These are phyloP conservation scores for Chrysolophus pictus DNA, from an alignment of 2,797 vertebrate genomes.

Conservation along the genomic window DNA sequence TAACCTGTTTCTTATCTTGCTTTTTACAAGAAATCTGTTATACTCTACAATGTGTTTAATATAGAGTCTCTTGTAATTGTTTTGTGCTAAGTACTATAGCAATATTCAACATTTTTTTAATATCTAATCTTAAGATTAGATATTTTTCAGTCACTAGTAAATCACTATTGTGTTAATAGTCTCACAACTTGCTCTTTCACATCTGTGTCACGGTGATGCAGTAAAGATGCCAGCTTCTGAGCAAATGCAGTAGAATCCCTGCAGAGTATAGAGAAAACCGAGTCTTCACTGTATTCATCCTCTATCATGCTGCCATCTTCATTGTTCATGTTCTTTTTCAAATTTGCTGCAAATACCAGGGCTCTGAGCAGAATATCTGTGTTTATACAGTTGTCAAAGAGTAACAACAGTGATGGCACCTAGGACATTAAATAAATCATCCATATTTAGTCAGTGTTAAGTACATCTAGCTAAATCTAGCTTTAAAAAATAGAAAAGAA, in stretches of 20 bases:
- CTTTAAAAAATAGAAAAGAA: background rate
- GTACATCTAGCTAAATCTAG: background rate
- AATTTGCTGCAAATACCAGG: slow-evolving; percentile 87
- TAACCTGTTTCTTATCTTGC: background rate
- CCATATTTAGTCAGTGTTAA: background rate
- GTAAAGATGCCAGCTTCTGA: slow-evolving; percentile 84
- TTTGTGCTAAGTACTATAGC: background rate
- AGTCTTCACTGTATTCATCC: slow-evolving; percentile 81
- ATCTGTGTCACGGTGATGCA: slow-evolving; percentile 85
- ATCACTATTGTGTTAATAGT: slow-evolving; percentile 78
- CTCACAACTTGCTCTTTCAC: slow-evolving; percentile 88
- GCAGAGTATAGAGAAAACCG: slow-evolving; percentile 86
- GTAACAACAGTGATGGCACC: slow-evolving; percentile 87
- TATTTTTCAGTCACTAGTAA: background rate
- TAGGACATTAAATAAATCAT: slow-evolving; percentile 63
- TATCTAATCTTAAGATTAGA: background rate
- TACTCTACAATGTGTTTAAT: background rate
- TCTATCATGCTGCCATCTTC: slow-evolving; percentile 72
- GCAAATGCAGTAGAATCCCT: slow-evolving; percentile 84
- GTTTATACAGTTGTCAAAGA: slow-evolving; percentile 83
- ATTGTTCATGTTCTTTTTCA: slow-evolving; percentile 82
- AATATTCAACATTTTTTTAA: background rate
- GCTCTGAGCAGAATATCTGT: slow-evolving; percentile 87
- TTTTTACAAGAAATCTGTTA: background rate
- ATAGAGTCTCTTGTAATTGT: background rate